Base-by-base conservation (phyloP, 37 sponge, comb jelly and placozoan genomes). In the Trichoplax adhaerens region DNA sequence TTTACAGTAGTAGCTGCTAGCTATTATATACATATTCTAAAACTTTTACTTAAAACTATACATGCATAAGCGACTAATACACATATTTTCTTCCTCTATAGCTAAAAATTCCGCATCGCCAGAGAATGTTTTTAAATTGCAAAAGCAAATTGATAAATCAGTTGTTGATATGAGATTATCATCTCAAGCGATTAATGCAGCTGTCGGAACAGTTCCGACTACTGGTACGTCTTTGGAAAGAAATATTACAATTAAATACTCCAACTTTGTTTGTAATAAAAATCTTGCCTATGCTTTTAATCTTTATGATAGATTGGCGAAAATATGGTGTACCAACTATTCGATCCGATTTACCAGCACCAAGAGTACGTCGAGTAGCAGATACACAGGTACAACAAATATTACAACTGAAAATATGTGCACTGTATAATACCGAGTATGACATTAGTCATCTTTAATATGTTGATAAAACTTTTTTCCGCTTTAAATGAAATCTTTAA, bases 241-340 rank as follows among this genome's bases (percentile, higher is more conserved):
- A 29, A 29, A 29, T 29, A 29, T 29, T 29, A 29, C 29, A 29
- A 29, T 29, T 29, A 29, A 29, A 29, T 29, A 29, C 29, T 29
- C 29, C 29, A 29, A 29, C 29, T 29, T 29, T 29, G 29, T 29
- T 29, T 29, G 29, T 29, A 29, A 29, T 29, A 29, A 29, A 29
- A 29, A 29, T 29, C 29, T 29, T 29, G 29, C 29, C 29, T 29
- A 29, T 29, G 29, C 29, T 29, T 29, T 29, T 29, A 29, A 29
- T 29, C 29, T 29, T 29, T 29, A 29, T 29, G 55, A 29, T 46
- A 5, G 76, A 80, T 53, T 72, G 68, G 69, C 76, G 74, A 5
- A 78, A 76, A 50, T 90, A 71, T 78, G 96, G 96, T 3, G 96
- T 95, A 1, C 96, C 91, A 4, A 90, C 96, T 58, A 87, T 95